Conservation (phyloP, 1,140 invertebrate species). For the Zaprionus capensis region DNA sequence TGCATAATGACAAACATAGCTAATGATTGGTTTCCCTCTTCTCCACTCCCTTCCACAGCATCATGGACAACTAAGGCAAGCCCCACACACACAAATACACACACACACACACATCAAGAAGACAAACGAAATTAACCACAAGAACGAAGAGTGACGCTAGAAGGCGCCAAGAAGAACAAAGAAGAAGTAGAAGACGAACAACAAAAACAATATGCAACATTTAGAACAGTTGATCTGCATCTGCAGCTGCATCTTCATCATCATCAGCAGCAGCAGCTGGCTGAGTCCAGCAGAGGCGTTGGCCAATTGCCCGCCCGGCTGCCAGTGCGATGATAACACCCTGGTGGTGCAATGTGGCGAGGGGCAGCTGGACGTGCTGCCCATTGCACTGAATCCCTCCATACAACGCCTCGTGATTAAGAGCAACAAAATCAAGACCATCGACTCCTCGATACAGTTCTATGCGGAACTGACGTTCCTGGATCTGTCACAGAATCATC, state of each 20-base stretch:
- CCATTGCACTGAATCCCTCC: slow-evolving; percentile 95
- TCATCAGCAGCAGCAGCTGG: slow-evolving; percentile 32
- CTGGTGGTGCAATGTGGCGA: slow-evolving; percentile 93
- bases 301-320: slow-evolving; percentile 90
- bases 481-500: slow-evolving; percentile 93
- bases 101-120: slow-evolving; percentile 15
- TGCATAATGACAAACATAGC: slow-evolving; percentile 38
- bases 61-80: slow-evolving; percentile 66
- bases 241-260: slow-evolving; percentile 53
- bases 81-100: slow-evolving; percentile 22
- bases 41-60: slow-evolving; percentile 50
- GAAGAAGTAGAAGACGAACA: slow-evolving; percentile 24
- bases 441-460: slow-evolving; percentile 94
- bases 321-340: slow-evolving; percentile 94
- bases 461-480: slow-evolving; percentile 93
- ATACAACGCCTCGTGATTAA: slow-evolving; percentile 92
- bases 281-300: slow-evolving; percentile 61
- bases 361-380: slow-evolving; percentile 94
- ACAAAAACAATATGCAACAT: slow-evolving; percentile 40
- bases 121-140: slow-evolving; percentile 32
- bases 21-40: slow-evolving; percentile 37
- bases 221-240: slow-evolving; percentile 46
- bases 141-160: slow-evolving; percentile 34
- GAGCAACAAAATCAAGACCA: slow-evolving; percentile 94
- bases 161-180: slow-evolving; percentile 24